Evolutionary conservation across 2,888 invertebrate species (phyloP).

Genomic region (Odontothrips loti): DNA sequence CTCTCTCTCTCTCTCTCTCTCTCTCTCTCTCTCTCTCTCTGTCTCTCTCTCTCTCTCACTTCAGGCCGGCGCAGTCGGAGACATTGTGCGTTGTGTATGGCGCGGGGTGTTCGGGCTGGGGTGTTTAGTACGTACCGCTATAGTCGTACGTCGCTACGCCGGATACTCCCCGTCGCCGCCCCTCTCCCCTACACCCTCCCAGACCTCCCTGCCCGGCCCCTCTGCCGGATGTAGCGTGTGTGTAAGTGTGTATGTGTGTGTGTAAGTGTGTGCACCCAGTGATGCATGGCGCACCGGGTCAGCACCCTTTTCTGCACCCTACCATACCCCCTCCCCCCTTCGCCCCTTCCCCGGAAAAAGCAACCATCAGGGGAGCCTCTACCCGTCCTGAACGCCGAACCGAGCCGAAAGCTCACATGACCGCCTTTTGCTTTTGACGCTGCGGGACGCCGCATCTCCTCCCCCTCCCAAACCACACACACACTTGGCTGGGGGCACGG

Average conservation of each 20-base stretch:
- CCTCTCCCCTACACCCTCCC: too few species aligned
- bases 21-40: too few species aligned
- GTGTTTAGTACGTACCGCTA: too few species aligned
- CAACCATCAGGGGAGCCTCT: background rate
- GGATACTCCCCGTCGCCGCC: too few species aligned
- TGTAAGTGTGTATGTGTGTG: too few species aligned
- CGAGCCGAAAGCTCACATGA: slow-evolving; percentile 7
- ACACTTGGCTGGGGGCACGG: background rate
- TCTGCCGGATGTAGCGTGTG: too few species aligned
- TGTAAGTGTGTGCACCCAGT: background rate
- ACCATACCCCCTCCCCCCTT: background rate
- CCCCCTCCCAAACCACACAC: background rate
- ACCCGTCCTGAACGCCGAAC: background rate
- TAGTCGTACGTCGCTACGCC: background rate
- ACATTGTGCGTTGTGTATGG: background rate
- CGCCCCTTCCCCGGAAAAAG: background rate
- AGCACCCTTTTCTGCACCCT: background rate
- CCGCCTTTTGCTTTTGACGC: slow-evolving; percentile 22
- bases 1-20: too few species aligned
- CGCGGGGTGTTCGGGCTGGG: too few species aligned
- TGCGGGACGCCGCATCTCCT: background rate
- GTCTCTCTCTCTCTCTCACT: too few species aligned
- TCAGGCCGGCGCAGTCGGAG: background rate
- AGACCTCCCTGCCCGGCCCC: too few species aligned
- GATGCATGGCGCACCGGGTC: slow-evolving; percentile 5